Percentiles rank a stretch among this genome's conserved stretches.
These are phyloP conservation scores for Epinotia brunnichana DNA, from an alignment of 2,888 invertebrate species.

Conservation along the genomic window DNA sequence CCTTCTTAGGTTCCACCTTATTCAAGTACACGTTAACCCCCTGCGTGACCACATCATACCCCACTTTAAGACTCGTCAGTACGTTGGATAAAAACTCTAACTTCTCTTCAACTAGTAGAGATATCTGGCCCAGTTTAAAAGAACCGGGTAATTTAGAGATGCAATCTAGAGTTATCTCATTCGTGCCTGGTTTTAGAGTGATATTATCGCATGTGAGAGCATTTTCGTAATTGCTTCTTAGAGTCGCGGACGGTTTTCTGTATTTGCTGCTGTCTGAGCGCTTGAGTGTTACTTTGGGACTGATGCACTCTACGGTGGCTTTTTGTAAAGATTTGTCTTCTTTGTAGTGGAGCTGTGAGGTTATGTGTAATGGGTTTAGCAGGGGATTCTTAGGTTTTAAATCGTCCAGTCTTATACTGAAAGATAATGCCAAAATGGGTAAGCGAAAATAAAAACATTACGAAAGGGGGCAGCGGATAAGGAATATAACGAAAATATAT, in stretches of 20 bases:
- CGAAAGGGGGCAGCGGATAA: no score
- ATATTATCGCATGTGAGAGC: conserved; percentile 82
- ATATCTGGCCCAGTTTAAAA: conserved; percentile 89
- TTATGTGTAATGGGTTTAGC: conserved; percentile 85
- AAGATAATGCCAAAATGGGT: conserved; percentile 52
- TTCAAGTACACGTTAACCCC: conserved; percentile 78
- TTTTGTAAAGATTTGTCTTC: conserved; percentile 91
- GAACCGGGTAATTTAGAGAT: conserved; percentile 86
- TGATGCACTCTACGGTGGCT: conserved; percentile 89
- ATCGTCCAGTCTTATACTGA: conserved; percentile 84
- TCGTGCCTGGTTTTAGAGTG: conserved; percentile 85
- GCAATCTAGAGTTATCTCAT: conserved; percentile 85
- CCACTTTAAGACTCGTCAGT: conserved; percentile 81
- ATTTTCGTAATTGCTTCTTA: conserved; percentile 86
- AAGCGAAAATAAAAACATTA: no score
- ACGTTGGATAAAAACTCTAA: conserved; percentile 89
- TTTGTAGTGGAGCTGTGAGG: conserved; percentile 89
- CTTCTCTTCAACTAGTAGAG: conserved; percentile 85
- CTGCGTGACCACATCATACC: conserved; percentile 83
- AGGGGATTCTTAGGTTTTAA: conserved; percentile 85
- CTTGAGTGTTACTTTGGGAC: conserved; percentile 85
- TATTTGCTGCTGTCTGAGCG: conserved; percentile 89
- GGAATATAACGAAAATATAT: no score
- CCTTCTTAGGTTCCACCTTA: conserved; percentile 84
- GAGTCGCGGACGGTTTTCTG: conserved; percentile 86